Evolutionary conservation across 2,888 invertebrate genomes (phyloP).

Genomic region (Nineta flava): DNA sequence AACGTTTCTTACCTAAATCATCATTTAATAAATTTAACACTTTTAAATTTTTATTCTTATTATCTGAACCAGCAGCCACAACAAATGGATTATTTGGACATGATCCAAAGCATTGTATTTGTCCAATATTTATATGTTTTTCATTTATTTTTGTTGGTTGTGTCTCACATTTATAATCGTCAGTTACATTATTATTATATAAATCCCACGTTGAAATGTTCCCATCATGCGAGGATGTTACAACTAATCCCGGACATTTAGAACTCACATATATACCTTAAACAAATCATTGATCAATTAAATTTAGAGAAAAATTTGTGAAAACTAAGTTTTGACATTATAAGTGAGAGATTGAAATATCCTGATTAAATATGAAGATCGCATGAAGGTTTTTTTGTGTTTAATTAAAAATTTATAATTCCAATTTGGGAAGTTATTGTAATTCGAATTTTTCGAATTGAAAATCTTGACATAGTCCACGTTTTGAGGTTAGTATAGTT

Average conservation of each 20-base stretch:
- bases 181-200: conserved; percentile 18
- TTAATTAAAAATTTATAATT: too few relatives aligned
- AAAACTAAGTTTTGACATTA: conserved; percentile 1
- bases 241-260: conserved; percentile 54
- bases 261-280: conserved; percentile 54
- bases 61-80: conserved; percentile 74
- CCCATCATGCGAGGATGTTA: conserved; percentile 67
- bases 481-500: too few relatives aligned
- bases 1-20: conserved; percentile 34
- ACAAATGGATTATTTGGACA: conserved; percentile 71
- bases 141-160: conserved; percentile 26
- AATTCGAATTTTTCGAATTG: too few relatives aligned
- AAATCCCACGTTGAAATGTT: conserved; percentile 78
- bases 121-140: conserved; percentile 50
- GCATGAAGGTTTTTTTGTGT: too few relatives aligned
- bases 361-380: too few relatives aligned
- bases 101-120: conserved; percentile 51
- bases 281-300: conserved; percentile 9
- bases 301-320: too few relatives aligned
- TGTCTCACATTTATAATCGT: conserved; percentile 19
- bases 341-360: not conserved
- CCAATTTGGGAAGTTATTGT: too few relatives aligned
- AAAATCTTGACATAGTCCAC: too few relatives aligned
- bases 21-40: conserved; percentile 44
- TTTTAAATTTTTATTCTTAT: conserved; percentile 56